A percentile compares a stretch with the other conserved stretches of the same genome.
These are phyloP conservation scores for Oxyura jamaicensis DNA, from an alignment of 2,113 vertebrate species.

Conservation along the genomic window DNA sequence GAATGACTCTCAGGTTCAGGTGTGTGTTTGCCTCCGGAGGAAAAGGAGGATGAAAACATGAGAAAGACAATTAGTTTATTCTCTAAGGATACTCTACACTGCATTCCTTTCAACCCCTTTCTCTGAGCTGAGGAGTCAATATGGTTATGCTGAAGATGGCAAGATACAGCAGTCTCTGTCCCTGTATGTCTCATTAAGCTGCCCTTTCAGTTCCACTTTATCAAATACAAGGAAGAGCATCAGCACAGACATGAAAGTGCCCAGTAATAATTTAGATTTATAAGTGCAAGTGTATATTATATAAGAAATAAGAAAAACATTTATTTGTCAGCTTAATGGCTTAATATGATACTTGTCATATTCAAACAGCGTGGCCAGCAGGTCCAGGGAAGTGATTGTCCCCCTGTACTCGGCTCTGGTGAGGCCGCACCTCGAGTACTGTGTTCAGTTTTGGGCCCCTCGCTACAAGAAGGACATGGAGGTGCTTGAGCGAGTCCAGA, in stretches of 20 bases:
- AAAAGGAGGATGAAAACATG: background rate
- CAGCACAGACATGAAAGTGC: background rate
- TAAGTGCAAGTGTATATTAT: background rate
- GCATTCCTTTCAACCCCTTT: background rate
- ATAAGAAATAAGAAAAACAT: background rate
- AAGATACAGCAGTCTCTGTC: background rate
- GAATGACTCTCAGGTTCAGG: background rate
- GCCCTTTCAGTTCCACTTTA: background rate
- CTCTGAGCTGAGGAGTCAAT: background rate
- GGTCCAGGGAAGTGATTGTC: too few species aligned
- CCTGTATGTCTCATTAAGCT: background rate
- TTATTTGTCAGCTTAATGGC: background rate
- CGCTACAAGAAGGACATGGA: too few species aligned
- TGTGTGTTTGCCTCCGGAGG: background rate
- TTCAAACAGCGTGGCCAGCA: too few species aligned
- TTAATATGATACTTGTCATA: background rate
- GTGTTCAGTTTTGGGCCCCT: too few species aligned
- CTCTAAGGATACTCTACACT: background rate
- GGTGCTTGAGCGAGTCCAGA: too few species aligned
- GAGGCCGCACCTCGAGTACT: too few species aligned
- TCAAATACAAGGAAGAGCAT: background rate
- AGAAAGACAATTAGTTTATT: background rate
- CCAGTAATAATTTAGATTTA: background rate
- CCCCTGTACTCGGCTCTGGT: too few species aligned
- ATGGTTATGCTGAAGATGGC: background rate